A percentile compares a stretch with the other conserved stretches of the same genome.
phyloP scores from a whole-genome alignment of 1,140 invertebrate genomes.

The Dendrolimus punctatus region DNA sequence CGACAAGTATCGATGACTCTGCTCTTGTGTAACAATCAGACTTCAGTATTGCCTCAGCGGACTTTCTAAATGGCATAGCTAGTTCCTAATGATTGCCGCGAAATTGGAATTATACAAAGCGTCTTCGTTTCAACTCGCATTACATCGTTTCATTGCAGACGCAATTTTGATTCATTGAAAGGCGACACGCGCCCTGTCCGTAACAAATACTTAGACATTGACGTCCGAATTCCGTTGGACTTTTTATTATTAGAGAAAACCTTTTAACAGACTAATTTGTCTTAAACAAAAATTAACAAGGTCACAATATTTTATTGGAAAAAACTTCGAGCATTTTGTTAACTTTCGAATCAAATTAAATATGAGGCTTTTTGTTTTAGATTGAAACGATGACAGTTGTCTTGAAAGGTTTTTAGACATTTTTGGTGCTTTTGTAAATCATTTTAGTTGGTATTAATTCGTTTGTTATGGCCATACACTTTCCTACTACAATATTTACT shows the following conservation, averaged over 20 bases:
- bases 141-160: no score
- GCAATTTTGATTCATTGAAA: no score
- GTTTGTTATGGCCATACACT: no score
- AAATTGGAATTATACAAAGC: constrained; percentile 48
- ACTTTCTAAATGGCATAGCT: constrained; percentile 49
- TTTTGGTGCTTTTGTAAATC: no score
- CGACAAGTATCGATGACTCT: constrained; percentile 32
- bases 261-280: constrained; percentile 1
- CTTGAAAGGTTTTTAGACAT: no score
- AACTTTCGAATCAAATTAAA: constrained; percentile 32
- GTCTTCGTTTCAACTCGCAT: constrained; percentile 2
- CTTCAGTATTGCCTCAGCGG: constrained; percentile 29
- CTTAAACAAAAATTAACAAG: not conserved
- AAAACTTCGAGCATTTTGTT: not conserved
- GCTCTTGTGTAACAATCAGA: constrained; percentile 39
- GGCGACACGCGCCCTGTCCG: constrained; percentile 10
- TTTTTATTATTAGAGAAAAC: constrained; percentile 24
- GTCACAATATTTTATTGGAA: not conserved
- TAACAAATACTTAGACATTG: constrained; percentile 28
- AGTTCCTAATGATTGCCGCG: constrained; percentile 25
- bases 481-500: no score
- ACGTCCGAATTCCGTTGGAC: constrained; percentile 16
- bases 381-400: no score
- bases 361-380: constrained; percentile 1
- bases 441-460: no score